Evolutionary conservation across 1,140 invertebrate genomes (phyloP), one percentile per base, ranked within the genome.

Genomic region (Leptoteleia sp.): DNA sequence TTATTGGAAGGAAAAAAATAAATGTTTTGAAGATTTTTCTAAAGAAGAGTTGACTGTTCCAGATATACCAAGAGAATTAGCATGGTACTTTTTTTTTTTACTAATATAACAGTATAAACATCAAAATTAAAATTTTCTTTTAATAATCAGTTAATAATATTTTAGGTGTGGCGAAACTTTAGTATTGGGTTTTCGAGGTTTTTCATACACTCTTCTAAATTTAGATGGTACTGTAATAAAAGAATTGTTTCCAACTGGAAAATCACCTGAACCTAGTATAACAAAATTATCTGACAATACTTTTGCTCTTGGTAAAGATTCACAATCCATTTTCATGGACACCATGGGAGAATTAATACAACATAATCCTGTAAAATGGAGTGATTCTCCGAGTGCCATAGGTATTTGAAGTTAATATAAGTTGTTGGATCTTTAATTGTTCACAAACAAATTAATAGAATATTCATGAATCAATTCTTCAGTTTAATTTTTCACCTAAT

Each of bases 211-310:
- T 3, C 82, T 89, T 25, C 76, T 88, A 7, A 65, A 85, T 73
- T 73, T 89, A 80, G 85, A 85, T 85, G 94, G 94, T 4, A 91
- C n/a, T n/a, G n/a, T 93, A 81, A 89, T 92, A 11, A 94, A 93
- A 83, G 95, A 96, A 82, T 89, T 98, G 12, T 98, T 98, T 89
- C 94, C 95, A 1, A 95, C 95, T 1, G 96, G 94, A 37, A 95
- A 94, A 86, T 94, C 94, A 38, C 91, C 93, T 16, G 97, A 99
- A 84, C 97, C 97, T 4, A 92, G 93, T 59, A 92, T 97, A 65
- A 92, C 93, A 1, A 93, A 93, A 86, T 89, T 97, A 70, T 92
- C 93, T 5, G 92, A 95, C 73, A 92, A 91, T 50, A 92, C 92
- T 7, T 94, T 97, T 85, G 93, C 94, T 12, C 88, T 97, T 9